phyloP scores from a whole-genome alignment of 2,113 vertebrate genomes.

The Pholis gunnellus region DNA sequence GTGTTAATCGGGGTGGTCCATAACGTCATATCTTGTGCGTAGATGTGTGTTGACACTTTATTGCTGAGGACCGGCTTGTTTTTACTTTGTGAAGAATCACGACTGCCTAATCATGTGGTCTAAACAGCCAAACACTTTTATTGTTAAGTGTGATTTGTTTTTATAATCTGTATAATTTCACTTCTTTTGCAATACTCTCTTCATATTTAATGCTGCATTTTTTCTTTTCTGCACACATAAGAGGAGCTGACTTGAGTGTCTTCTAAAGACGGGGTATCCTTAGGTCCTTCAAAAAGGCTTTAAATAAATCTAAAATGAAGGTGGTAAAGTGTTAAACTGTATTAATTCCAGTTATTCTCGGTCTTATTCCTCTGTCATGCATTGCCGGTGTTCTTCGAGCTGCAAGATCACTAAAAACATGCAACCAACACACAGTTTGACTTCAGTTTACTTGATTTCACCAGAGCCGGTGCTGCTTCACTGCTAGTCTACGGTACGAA shows the following conservation, averaged over 20 bases:
- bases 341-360: slow-evolving; percentile 9
- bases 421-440: too few relatives aligned
- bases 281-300: slow-evolving; percentile 21
- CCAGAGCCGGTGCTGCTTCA: neutral
- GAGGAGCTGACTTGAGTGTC: slow-evolving; percentile 7
- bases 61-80: slow-evolving; percentile 22
- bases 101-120: slow-evolving; percentile 52
- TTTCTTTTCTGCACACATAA: neutral
- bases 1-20: slow-evolving; percentile 31
- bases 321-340: slow-evolving; percentile 14
- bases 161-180: slow-evolving; percentile 30
- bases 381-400: neutral
- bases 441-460: neutral
- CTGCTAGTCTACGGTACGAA: neutral
- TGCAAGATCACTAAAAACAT: neutral
- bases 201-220: slow-evolving; percentile 13
- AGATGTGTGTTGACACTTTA: neutral
- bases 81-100: slow-evolving; percentile 49
- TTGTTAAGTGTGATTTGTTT: slow-evolving; percentile 24
- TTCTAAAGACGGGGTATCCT: slow-evolving; percentile 37
- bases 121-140: slow-evolving; percentile 40
- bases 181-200: slow-evolving; percentile 36
- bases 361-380: neutral
- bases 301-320: slow-evolving; percentile 15
- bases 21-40: slow-evolving; percentile 14